These are phyloP conservation scores for Atherinomorus stipes DNA, from an alignment of 2,113 vertebrate genomes.

Conservation along the genomic window DNA sequence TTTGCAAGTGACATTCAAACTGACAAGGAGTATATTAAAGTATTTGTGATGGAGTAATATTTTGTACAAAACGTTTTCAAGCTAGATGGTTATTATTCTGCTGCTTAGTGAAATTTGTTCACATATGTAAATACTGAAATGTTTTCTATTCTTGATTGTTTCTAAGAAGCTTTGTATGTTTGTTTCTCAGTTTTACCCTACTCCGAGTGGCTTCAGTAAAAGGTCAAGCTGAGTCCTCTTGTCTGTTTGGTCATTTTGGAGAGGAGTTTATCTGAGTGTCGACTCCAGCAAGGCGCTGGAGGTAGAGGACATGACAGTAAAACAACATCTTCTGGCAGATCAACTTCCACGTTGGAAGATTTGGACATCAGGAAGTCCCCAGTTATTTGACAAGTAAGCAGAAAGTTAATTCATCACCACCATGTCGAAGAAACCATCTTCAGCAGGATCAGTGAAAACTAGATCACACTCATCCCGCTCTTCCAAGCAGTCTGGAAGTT, in stretches of 20 bases:
- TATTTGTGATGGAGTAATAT: too few relatives aligned
- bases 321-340: neutral
- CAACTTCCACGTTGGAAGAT: neutral
- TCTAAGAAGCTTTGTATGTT: neutral
- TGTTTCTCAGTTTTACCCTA: neutral
- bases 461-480: too few relatives aligned
- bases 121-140: neutral
- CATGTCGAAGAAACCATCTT: too few relatives aligned
- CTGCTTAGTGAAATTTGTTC: too few relatives aligned
- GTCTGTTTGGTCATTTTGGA: neutral
- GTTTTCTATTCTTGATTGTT: neutral
- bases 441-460: too few relatives aligned
- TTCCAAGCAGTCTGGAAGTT: too few relatives aligned
- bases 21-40: too few relatives aligned
- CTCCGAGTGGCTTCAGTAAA: neutral
- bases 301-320: conserved; percentile 4
- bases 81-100: too few relatives aligned
- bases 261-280: neutral
- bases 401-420: too few relatives aligned
- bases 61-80: too few relatives aligned
- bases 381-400: too few relatives aligned
- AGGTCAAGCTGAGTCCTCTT: neutral
- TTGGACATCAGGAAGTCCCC: neutral
- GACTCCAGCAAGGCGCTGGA: neutral
- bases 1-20: too few relatives aligned